Evolutionary conservation across 37 sponge, comb jelly and placozoan species (phyloP), one percentile per base, ranked within the genome.

Genomic region (Tethya wilhelma): DNA sequence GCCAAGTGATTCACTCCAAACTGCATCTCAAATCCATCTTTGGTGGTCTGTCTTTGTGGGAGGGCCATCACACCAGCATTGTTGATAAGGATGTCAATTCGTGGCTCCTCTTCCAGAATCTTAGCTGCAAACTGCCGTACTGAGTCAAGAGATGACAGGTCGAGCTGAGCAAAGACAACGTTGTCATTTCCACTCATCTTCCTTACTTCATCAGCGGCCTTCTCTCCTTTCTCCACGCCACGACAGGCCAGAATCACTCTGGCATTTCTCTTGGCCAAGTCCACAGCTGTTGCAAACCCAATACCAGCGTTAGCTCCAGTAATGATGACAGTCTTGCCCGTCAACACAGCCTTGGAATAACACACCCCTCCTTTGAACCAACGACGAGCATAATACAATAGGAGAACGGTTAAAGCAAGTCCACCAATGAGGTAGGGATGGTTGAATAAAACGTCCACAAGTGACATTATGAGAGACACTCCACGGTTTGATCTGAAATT

Each of bases 241-340:
- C 95, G 71, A 69, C 97, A 94, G 1, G 85, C 97, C 37, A 97
- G 49, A 32, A 89, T 67, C 11, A 97, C 87, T 39, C 77, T 81
- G 30, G 90, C 95, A 17, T 88, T 88, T 55, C 95, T 86, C 49
- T 59, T 80, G 26, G 95, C 89, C 12, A 96, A 64, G 55, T 90
- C 94, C n/a, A 87, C 39, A 34, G 92, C 94, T 46, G 97, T 91
- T 66, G 77, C 91, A 39, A 87, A 70, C 8, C 87, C 87, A 39
- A 94, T 91, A 0, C 95, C 95, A 38, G 89, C 81, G 78, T 96
- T 96, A 22, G 84, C 89, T 49, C 97, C 97, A 45, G 97, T 96
- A 14, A 96, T 80, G 29, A 97, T 68, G 63, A 82, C 93, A 0
- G 90, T 89, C 79, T 92, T 95, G 42, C 93, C 93, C 32, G 81